Evolutionary conservation across 2,888 invertebrate species (phyloP).

Genomic region (Melanchra persicariae): DNA sequence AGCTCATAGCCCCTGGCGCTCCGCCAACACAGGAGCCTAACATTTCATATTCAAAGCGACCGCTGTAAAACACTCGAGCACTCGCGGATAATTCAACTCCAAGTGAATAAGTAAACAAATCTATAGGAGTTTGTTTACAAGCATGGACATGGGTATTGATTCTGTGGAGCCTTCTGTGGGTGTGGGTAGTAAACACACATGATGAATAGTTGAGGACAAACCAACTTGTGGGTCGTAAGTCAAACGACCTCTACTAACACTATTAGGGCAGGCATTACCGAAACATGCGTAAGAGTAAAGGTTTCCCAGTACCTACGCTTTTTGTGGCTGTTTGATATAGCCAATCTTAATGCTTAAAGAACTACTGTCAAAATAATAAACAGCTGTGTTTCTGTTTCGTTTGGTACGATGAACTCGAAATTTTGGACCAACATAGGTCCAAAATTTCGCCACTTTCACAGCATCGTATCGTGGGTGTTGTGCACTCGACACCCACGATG

Average conservation of each 20-base stretch:
- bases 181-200: slow-evolving; percentile 4
- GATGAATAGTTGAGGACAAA: slow-evolving; percentile 15
- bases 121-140: slow-evolving; percentile 59
- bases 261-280: neutral
- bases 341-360: too few species aligned
- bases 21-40: slow-evolving; percentile 56
- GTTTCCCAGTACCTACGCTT: neutral
- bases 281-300: neutral
- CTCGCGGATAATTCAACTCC: slow-evolving; percentile 38
- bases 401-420: too few species aligned
- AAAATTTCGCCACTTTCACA: neutral
- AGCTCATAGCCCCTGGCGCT: slow-evolving; percentile 40
- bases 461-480: too few species aligned
- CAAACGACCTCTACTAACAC: neutral
- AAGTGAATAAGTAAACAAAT: slow-evolving; percentile 65
- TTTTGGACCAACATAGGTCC: too few species aligned
- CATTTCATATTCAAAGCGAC: slow-evolving; percentile 45
- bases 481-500: too few species aligned
- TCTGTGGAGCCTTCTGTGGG: slow-evolving; percentile 5
- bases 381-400: neutral
- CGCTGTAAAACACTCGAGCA: slow-evolving; percentile 46
- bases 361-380: neutral
- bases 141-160: slow-evolving; percentile 47
- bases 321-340: neutral
- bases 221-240: slow-evolving; percentile 6